Evolutionary conservation across 2,888 invertebrate species (phyloP), one percentile per base, ranked within the genome.

Genomic region (Eubasilissa splendida): DNA sequence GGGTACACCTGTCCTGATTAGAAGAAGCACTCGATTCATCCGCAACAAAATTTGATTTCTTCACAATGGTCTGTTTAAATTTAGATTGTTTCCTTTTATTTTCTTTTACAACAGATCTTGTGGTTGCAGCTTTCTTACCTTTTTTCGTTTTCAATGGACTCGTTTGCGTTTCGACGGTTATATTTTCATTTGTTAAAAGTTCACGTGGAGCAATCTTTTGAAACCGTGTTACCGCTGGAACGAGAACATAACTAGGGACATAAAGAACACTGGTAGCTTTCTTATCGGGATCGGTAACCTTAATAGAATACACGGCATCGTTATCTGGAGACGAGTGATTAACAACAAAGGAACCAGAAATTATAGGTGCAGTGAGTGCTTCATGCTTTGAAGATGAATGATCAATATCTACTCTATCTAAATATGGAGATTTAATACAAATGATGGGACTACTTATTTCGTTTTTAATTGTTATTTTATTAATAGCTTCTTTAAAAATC

Each of bases 1-100:
- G 83, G 8, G 83, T 83, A 22, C 73, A 83, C 52, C 76, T 76
- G 50, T 83, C 82, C n/a, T 33, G 70, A 10, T 71, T 77, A 9
- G 71, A 73, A n/a, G 71, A 73, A 56, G 50, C 56, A 3, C 56
- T n/a, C 12, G 71, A 73, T 33, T 73, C 71, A 56, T 73, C 71
- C 0, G 12, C 56, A 56, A 42, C 42, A 56, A 11, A 52, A 11
- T 31, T 52, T 4, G 11, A 53, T 14, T 70, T 70, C 53, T 70
- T 70, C 22, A 54, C 52, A 53, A 53, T 22, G 8, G 12, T 53
- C 70, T 53, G 14, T 54, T 70, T 52, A n/a, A 53, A 22, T 5
- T 70, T 70, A 2, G 63, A 33, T 63, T 33, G 33, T 33, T 63
- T 63, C 9, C 11, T 33, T 33, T 63, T 63, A 10, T 12, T 42